A percentile compares a stretch with the other conserved stretches of the same genome.
Conservation (phyloP, 2,797 vertebrate species). For the Tinamus major region DNA sequence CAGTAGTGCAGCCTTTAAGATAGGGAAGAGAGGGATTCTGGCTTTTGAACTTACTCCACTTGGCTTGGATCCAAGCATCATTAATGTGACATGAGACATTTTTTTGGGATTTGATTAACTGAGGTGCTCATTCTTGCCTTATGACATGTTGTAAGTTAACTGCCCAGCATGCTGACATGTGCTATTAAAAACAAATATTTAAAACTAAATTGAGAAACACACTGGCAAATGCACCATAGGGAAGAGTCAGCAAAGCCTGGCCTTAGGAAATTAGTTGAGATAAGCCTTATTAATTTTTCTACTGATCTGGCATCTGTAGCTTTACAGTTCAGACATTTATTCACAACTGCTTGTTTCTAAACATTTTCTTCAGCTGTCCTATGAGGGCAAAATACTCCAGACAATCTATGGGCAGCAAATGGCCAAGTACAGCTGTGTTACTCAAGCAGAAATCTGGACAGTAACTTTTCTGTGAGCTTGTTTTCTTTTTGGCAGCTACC, state of each 20-base stretch:
- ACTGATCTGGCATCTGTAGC: rapidly evolving
- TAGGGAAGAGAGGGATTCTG: not conserved
- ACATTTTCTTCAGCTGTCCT: not conserved
- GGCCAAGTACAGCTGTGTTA: rapidly evolving
- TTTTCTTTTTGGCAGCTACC: rapidly evolving
- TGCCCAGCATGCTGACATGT: slow-evolving; percentile 41
- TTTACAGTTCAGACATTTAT: rapidly evolving
- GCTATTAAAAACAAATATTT: slow-evolving; percentile 52
- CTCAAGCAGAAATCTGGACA: rapidly evolving
- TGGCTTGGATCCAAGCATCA: slow-evolving; percentile 5
- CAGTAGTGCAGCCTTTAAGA: not conserved
- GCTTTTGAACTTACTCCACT: slow-evolving; percentile 7
- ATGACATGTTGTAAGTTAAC: slow-evolving; percentile 50
- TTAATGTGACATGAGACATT: slow-evolving; percentile 43
- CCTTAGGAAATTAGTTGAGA: rapidly evolving
- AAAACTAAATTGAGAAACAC: not conserved
- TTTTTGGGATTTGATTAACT: slow-evolving; percentile 61
- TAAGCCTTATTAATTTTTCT: not conserved
- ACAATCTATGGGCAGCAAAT: rapidly evolving
- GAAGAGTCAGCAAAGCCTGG: not conserved
- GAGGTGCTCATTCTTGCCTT: slow-evolving; percentile 44
- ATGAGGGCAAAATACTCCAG: not conserved
- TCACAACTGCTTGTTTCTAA: not conserved
- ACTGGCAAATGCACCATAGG: not conserved
- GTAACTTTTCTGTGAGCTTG: rapidly evolving